Percentiles rank a stretch among this genome's conserved stretches.
phyloP scores from a whole-genome alignment of 2,113 vertebrate species.

The Hydrolagus affinis region DNA sequence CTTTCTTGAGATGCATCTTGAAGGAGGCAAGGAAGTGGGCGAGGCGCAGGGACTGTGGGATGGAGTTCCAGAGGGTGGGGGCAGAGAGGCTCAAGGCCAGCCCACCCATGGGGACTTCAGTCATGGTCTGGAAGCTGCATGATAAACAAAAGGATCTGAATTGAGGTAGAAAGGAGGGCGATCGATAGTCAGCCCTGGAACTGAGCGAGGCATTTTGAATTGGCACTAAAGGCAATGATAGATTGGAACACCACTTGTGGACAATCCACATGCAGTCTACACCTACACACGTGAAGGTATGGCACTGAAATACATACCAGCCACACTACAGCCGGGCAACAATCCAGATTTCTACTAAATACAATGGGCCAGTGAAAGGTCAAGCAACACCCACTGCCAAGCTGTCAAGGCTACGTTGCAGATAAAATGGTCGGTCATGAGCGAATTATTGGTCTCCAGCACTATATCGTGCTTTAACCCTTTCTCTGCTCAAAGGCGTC shows the following conservation, averaged over 20 bases:
- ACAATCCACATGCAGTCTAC: constrained; percentile 18
- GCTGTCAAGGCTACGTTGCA: constrained; percentile 27
- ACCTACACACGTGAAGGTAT: constrained; percentile 26
- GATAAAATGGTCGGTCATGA: constrained; percentile 14
- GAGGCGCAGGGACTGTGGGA: too few species aligned
- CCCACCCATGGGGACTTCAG: too few species aligned
- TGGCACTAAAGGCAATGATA: constrained; percentile 1
- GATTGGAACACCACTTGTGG: constrained; percentile 9
- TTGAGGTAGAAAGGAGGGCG: too few species aligned
- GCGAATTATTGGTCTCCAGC: neutral
- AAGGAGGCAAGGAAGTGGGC: too few species aligned
- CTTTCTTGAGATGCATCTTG: too few species aligned
- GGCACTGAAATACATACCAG: constrained; percentile 11
- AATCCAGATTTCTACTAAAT: constrained; percentile 24
- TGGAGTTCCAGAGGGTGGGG: too few species aligned
- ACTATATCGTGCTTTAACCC: neutral
- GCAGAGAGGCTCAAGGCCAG: too few species aligned
- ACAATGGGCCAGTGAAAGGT: constrained; percentile 31
- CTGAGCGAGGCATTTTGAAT: too few species aligned
- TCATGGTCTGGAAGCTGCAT: too few species aligned
- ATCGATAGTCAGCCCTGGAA: too few species aligned
- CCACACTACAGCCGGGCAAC: neutral
- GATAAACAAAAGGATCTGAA: too few species aligned
- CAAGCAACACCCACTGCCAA: constrained; percentile 22
- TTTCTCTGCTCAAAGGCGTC: neutral